These are phyloP conservation scores for Bombylius discolor DNA, from an alignment of 2,888 invertebrate species.

Conservation along the genomic window DNA sequence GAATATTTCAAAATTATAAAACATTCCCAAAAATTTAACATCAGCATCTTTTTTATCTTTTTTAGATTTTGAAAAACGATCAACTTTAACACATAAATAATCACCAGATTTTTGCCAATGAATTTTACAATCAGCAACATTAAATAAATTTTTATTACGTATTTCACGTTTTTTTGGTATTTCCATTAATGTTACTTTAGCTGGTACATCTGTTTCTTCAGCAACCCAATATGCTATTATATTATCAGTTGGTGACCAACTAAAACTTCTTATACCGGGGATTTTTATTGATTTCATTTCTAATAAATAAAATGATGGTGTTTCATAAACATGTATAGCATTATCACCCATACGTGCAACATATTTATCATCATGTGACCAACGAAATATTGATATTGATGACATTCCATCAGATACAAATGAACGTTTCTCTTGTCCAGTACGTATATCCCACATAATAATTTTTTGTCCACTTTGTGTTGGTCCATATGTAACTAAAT, in stretches of 20 bases:
- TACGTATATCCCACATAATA: slow-evolving; percentile 94
- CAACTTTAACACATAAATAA: slow-evolving; percentile 92
- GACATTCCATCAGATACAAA: slow-evolving; percentile 77
- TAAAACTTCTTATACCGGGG: slow-evolving; percentile 80
- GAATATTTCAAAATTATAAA: slow-evolving; percentile 97
- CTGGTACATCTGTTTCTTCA: slow-evolving; percentile 92
- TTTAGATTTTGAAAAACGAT: slow-evolving; percentile 75
- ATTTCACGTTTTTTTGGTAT: slow-evolving; percentile 81
- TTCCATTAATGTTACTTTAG: slow-evolving; percentile 83
- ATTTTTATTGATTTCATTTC: slow-evolving; percentile 93
- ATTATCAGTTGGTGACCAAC: slow-evolving; percentile 97
- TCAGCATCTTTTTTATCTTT: slow-evolving; percentile 86
- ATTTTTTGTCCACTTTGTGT: slow-evolving; percentile 64
- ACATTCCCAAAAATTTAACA: slow-evolving; percentile 90
- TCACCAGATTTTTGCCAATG: slow-evolving; percentile 99
- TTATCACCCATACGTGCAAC: slow-evolving; percentile 81
- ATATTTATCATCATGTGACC: slow-evolving; percentile 92
- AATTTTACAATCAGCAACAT: slow-evolving; percentile 94
- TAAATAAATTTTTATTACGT: slow-evolving; percentile 91
- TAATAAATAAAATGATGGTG: slow-evolving; percentile 85
- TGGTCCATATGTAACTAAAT: slow-evolving; percentile 88
- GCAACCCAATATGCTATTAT: slow-evolving; percentile 96
- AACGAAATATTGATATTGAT: slow-evolving; percentile 90
- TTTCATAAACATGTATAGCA: slow-evolving; percentile 86
- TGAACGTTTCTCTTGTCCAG: slow-evolving; percentile 82